Conservation (phyloP, 92 coral and sea anemone species). For the Parazoanthus atlanticus region DNA sequence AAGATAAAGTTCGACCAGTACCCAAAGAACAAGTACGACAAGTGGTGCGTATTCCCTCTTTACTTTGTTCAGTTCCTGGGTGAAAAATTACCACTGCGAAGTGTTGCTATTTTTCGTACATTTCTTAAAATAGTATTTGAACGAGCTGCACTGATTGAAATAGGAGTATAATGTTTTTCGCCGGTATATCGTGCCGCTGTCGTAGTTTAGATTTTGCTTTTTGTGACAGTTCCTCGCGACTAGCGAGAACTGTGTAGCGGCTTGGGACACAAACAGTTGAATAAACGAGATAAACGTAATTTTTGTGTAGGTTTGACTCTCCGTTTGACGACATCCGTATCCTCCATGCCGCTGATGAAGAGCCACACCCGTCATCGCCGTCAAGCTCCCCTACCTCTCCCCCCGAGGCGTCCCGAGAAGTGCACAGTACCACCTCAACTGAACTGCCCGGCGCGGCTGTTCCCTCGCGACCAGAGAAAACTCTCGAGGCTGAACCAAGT, state of each 20-base stretch:
- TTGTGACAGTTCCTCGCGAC: no score
- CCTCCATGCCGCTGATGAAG: conserved; percentile 35
- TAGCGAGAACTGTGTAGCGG: no score
- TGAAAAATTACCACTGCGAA: not conserved
- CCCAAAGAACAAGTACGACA: conserved; percentile 91
- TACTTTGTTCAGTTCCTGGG: not conserved
- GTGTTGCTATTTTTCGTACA: no score
- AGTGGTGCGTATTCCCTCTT: conserved; percentile 66
- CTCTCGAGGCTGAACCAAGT: conserved; percentile 17
- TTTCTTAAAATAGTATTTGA: no score
- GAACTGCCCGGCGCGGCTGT: conserved; percentile 47
- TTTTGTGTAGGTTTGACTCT: conserved; percentile 71
- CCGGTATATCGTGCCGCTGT: no score
- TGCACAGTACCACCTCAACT: conserved; percentile 79
- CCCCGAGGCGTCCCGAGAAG: conserved; percentile 64
- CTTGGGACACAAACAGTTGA: not conserved
- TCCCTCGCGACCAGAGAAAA: not conserved
- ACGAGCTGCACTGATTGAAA: no score
- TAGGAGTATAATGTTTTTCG: no score
- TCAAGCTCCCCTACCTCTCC: conserved; percentile 41
- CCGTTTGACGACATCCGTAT: conserved; percentile 68
- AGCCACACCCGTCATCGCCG: conserved; percentile 1
- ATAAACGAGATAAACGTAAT: not conserved
- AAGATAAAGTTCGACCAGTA: conserved; percentile 84
- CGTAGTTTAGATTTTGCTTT: no score